Evolutionary conservation across 2,797 vertebrate species (phyloP).

Genomic region (Phyllotis vaccarum): DNA sequence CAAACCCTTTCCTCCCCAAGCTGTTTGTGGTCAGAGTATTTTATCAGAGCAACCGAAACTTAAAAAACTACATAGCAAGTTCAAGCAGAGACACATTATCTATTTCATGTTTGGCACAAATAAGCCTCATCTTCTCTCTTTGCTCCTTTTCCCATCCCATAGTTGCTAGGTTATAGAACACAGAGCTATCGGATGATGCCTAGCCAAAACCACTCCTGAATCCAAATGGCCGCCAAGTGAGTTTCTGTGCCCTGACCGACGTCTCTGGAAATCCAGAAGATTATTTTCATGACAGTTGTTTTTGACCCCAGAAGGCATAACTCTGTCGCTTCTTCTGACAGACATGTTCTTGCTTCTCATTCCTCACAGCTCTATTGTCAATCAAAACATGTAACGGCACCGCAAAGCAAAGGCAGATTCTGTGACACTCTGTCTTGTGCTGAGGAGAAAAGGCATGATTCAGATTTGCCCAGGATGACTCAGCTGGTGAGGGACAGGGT

Average conservation of each 20-base stretch:
- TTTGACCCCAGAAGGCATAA: no score
- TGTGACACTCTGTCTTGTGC: background rate
- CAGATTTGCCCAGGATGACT: background rate
- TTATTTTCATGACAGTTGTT: background rate
- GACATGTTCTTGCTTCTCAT: background rate
- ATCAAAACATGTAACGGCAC: background rate
- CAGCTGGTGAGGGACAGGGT: background rate
- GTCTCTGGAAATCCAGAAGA: background rate
- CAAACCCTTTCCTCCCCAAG: background rate
- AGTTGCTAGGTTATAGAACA: background rate
- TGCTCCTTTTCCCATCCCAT: background rate
- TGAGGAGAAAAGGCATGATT: background rate
- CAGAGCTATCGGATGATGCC: background rate
- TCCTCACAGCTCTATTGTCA: background rate
- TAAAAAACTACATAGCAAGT: no score
- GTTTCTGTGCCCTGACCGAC: background rate
- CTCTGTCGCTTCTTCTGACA: no score
- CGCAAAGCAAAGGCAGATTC: background rate
- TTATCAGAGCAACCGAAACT: no score
- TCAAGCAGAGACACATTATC: no score
- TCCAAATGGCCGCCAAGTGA: background rate
- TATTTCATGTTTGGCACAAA: background rate
- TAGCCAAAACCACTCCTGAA: background rate
- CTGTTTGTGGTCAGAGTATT: no score
- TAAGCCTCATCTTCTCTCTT: background rate